phyloP scores from a whole-genome alignment of 2,888 invertebrate genomes.

The Cryptocheilus praepositus region DNA sequence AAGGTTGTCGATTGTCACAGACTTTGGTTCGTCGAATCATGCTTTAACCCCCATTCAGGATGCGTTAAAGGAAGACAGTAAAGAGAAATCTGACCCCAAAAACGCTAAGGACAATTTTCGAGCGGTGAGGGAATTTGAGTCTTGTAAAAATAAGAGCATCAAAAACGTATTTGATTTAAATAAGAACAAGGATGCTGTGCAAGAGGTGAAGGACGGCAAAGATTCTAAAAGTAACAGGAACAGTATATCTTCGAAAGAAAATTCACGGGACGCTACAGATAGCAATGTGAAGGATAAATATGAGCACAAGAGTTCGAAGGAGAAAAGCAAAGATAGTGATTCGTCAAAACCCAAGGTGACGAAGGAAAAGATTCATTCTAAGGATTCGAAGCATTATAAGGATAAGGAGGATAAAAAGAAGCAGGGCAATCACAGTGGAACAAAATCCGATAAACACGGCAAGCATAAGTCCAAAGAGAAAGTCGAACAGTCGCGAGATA shows the following conservation, averaged over 20 bases:
- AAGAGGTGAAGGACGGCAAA: constrained; percentile 54
- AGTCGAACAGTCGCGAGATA: constrained; percentile 40
- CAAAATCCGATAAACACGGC: constrained; percentile 55
- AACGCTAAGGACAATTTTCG: constrained; percentile 65
- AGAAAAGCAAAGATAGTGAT: constrained; percentile 59
- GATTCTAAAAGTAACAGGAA: constrained; percentile 49
- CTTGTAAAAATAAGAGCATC: constrained; percentile 51
- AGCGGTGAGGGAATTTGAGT: constrained; percentile 62
- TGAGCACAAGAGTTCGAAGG: constrained; percentile 59
- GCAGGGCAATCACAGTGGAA: constrained; percentile 48
- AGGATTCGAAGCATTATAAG: constrained; percentile 53
- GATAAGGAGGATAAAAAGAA: constrained; percentile 59
- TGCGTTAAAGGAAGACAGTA: constrained; percentile 63
- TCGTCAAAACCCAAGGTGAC: constrained; percentile 50
- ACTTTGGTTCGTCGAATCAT: constrained; percentile 75
- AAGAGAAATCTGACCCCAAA: constrained; percentile 74
- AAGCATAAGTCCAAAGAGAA: constrained; percentile 56
- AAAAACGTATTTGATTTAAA: constrained; percentile 61
- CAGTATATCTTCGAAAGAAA: constrained; percentile 63
- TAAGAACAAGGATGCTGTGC: constrained; percentile 58
- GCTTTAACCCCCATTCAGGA: constrained; percentile 66
- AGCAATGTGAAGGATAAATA: constrained; percentile 57
- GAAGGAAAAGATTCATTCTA: constrained; percentile 52
- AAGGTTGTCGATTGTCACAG: constrained; percentile 76
- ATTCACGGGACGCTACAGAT: constrained; percentile 65